Evolutionary conservation across 2,113 vertebrate genomes (phyloP), one percentile per base, ranked within the genome.

Genomic region (Pontoporia blainvillei): DNA sequence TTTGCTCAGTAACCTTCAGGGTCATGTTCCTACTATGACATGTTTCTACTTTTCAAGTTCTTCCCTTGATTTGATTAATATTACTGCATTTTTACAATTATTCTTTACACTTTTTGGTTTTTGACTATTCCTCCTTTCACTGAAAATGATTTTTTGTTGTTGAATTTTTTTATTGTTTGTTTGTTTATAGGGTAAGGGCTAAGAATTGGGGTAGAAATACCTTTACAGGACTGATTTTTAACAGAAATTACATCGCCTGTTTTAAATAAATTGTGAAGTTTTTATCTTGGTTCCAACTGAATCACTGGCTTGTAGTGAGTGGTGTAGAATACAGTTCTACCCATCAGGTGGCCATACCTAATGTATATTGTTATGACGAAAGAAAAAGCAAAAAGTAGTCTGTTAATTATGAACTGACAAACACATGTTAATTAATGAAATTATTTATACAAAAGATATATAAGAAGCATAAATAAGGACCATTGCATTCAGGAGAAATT

Each of bases 261-360:
- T 89, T 94, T 75, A 95, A 94, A 82, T 92, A 82, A 91, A 73
- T 57, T n/a, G 23, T 46, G 44, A 92, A 20, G 72, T 49, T 49
- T 21, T 71, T 88, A 59, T 21, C 15, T 78, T 44, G 15, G 11
- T 57, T 86, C 25, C 54, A 81, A 31, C 0, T 66, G 29, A 66
- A 66, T 3, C 25, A 67, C 23, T 88, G 54, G 15, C 59, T 85
- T 76, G 15, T 1, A 61, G 23, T 82, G 54, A 52, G 1, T 62
- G 20, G 4, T 41, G 5, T 1, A 91, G 57, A 79, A 54, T 25
- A 6, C 3, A 41, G 4, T 6, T 72, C 23, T 75, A 17, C 25
- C 17, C 1, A n/a, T 61, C 11, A 89, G 23, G 64, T 57, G 9
- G 12, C 9, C 52, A n/a, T 39, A 54, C 2, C 20, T 25, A 49